A percentile compares a stretch with the other conserved stretches of the same genome.
phyloP scores from a whole-genome alignment of 2,888 invertebrate genomes.

The Lasioglossum marginatum region DNA sequence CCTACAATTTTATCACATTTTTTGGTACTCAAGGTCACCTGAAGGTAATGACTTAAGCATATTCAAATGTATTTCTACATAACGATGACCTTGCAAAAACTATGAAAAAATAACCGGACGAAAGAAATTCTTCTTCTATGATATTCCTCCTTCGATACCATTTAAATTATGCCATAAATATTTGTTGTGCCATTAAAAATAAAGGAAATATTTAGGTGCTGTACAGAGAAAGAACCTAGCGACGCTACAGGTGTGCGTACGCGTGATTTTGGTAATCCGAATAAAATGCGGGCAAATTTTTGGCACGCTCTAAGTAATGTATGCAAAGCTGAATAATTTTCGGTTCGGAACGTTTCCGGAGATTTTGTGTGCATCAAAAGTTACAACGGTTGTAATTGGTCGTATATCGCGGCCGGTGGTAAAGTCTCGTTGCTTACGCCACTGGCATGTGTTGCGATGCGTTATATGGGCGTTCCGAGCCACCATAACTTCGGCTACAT shows the following conservation, averaged over 20 bases:
- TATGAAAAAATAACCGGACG: too few species aligned
- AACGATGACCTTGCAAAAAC: too few species aligned
- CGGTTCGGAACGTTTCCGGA: neutral
- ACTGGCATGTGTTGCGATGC: neutral
- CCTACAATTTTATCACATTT: too few species aligned
- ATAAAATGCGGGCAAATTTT: neutral
- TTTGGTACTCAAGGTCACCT: too few species aligned
- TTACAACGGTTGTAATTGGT: neutral
- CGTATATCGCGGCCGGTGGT: neutral
- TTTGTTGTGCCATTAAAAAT: too few species aligned
- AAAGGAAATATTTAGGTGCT: too few species aligned
- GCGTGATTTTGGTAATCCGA: neutral
- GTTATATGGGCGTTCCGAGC: neutral
- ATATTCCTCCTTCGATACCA: too few species aligned
- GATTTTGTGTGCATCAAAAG: neutral
- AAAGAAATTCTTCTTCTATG: too few species aligned
- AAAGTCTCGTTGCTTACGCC: slow-evolving; percentile 9
- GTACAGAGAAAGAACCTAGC: neutral
- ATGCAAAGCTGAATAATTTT: neutral
- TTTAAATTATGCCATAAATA: too few species aligned
- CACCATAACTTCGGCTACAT: neutral
- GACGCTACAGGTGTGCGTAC: neutral
- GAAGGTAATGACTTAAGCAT: too few species aligned
- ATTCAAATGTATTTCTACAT: too few species aligned
- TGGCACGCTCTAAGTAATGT: neutral